Evolutionary conservation across 2,888 invertebrate species (phyloP), one percentile per base, ranked within the genome.

Genomic region (Sarcophaga carnaria): DNA sequence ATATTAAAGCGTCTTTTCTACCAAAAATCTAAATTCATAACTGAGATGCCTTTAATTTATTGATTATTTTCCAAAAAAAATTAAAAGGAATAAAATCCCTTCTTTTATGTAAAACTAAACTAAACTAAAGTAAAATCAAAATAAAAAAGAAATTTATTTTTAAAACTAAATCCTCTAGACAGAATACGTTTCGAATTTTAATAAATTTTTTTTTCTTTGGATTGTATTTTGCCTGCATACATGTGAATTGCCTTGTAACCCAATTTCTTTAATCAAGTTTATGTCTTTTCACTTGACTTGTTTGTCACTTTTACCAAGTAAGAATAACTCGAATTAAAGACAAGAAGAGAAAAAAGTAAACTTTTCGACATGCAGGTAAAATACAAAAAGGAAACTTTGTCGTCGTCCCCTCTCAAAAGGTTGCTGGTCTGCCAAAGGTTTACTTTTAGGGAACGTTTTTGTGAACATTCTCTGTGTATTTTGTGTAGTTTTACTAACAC

Each of bases 251-350:
- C 37, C 20, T 54, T 2, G 25, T 71, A 83, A 72, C 67, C 72
- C 17, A 78, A 74, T 83, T 83, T 66, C 67, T 77, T 60, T 67
- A 83, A 78, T 83, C 60, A 74, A 78, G 37, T 78, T 78, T 78
- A 67, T 77, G 77, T 83, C 70, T 83, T 77, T 72, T 60, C 83
- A 72, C 83, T 27, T 83, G 83, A 83, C 77, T 77, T 83, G 77
- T 72, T 83, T 83, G 82, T 74, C 83, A 74, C 72, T 78, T 78
- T 62, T 78, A 63, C 47, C 77, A 77, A 72, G 45, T 72, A 67
- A 78, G 49, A 49, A 67, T 63, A 71, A 70, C 70, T 82, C 64
- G 76, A 63, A 76, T 64, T 71, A 12, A 47, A 71, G 59, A 60
- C 70, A 82, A 71, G 27, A 76, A 82, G 17, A 71, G 11, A 67